A percentile compares a stretch with the other conserved stretches of the same genome.
These are phyloP conservation scores for Amphipyra tragopoginis DNA, from an alignment of 2,888 invertebrate genomes.

Conservation along the genomic window DNA sequence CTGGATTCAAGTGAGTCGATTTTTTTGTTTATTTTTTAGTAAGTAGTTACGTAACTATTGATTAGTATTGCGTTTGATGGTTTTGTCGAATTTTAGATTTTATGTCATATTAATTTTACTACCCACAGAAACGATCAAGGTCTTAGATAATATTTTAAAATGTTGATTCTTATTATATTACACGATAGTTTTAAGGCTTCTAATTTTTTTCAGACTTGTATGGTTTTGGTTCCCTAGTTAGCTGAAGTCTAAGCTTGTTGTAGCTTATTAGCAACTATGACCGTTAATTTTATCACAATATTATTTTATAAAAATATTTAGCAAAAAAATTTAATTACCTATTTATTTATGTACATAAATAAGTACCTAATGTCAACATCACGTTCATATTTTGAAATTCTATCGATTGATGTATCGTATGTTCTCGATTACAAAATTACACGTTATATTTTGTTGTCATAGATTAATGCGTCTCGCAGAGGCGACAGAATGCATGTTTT, in stretches of 20 bases:
- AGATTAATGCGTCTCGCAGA: constrained; percentile 33
- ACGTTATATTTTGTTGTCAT: constrained; percentile 12
- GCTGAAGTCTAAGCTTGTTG: no score
- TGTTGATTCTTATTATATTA: constrained; percentile 10
- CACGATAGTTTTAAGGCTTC: background rate
- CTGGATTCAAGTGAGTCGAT: constrained; percentile 48
- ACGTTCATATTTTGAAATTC: no score
- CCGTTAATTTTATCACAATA: no score
- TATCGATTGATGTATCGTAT: no score
- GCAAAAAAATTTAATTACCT: no score
- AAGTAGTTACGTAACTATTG: constrained; percentile 20
- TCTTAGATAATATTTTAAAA: constrained; percentile 8
- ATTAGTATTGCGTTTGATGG: constrained; percentile 13
- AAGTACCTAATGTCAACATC: no score
- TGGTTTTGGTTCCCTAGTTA: no score
- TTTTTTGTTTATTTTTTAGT: constrained; percentile 7
- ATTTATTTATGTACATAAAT: no score
- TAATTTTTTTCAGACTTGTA: background rate
- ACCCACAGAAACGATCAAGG: constrained; percentile 37
- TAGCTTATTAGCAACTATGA: no score
- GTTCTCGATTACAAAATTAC: background rate
- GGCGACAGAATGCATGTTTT: constrained; percentile 9
- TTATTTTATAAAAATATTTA: no score
- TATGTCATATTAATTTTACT: constrained; percentile 23
- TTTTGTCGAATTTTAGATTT: constrained; percentile 20